Evolutionary conservation across 2,113 vertebrate species (phyloP), one percentile per base, ranked within the genome.

Genomic region (Leptobrachium leishanense): DNA sequence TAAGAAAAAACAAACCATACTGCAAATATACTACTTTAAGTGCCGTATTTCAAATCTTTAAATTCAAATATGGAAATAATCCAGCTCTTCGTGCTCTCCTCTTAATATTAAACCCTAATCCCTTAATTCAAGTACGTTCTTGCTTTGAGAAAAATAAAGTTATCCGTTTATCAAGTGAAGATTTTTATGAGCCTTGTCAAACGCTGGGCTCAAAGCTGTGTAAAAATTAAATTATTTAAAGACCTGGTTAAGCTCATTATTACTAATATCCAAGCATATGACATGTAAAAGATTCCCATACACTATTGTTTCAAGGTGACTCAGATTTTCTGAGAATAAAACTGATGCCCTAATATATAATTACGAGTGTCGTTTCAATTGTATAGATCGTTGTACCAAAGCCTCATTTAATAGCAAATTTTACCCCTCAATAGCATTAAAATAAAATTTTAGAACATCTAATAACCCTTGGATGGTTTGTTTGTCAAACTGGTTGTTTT

Each of bases 161-260:
- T 72, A 77, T 40, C 44, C 8, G 64, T 53, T 68, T 70, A 31
- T 39, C 59, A 40, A 6, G 6, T 12, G 42, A 7, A 2, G 39
- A 40, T 54, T 55, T 55, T 40, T 55, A n/a, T 72, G 54, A 72
- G 69, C 46, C 39, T 55, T 53, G 31, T 43, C 4, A 72, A 72
- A 39, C 54, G 11, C 2, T 12, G 7, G 11, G 3, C 67, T 69
- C 42, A 42, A 40, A 39, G 62, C 67, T 57, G n/a, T 10, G 55
- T n/a, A 59, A 12, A 67, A 74, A 72, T 79, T 66, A 7, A 55
- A 79, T 79, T 79, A 67, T 79, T 79, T 79, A 79, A 46, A 72
- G 43, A 46, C 31, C 62, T 72, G 40, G 77, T 46, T 73, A 73
- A 54, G 46, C 70, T 73, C 63, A 79, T 73, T 67, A 57, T 46